A percentile compares a stretch with the other conserved stretches of the same genome.
phyloP scores from a whole-genome alignment of 1,140 invertebrate genomes.

The Sinonovacula constricta region DNA sequence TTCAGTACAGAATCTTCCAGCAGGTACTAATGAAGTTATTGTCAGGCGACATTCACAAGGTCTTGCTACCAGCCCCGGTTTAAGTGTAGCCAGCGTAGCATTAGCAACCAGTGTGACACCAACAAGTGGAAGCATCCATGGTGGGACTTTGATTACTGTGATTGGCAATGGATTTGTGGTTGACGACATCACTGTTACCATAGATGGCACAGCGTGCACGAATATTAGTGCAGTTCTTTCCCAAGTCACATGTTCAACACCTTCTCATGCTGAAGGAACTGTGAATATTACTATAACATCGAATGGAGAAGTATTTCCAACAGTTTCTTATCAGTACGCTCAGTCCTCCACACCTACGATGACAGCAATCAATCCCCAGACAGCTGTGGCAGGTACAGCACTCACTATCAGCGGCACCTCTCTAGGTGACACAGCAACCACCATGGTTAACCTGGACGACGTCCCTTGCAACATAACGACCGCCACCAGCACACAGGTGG shows the following conservation, averaged over 20 bases:
- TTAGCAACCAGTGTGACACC: conserved; percentile 49
- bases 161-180: conserved; percentile 58
- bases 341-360: conserved; percentile 56
- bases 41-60: conserved; percentile 48
- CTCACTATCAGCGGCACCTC: conserved; percentile 62
- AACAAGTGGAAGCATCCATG: conserved; percentile 58
- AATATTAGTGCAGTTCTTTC: conserved; percentile 15
- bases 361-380: conserved; percentile 42
- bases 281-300: conserved; percentile 54
- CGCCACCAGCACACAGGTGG: conserved; percentile 33
- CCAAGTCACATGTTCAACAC: conserved; percentile 54
- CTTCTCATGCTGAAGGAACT: conserved; percentile 45
- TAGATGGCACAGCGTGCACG: conserved; percentile 12
- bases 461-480: conserved; percentile 48
- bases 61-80: conserved; percentile 9
- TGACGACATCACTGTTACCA: conserved; percentile 28
- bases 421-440: conserved; percentile 5
- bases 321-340: conserved; percentile 37
- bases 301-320: conserved; percentile 42
- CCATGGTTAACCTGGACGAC: conserved; percentile 52
- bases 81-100: conserved; percentile 20
- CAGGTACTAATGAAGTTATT: conserved; percentile 49
- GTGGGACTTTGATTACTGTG: conserved; percentile 59
- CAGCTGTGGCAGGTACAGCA: conserved; percentile 33
- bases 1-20: conserved; percentile 32